phyloP scores from a whole-genome alignment of 2,888 invertebrate species.

The Cephalotes varians region DNA sequence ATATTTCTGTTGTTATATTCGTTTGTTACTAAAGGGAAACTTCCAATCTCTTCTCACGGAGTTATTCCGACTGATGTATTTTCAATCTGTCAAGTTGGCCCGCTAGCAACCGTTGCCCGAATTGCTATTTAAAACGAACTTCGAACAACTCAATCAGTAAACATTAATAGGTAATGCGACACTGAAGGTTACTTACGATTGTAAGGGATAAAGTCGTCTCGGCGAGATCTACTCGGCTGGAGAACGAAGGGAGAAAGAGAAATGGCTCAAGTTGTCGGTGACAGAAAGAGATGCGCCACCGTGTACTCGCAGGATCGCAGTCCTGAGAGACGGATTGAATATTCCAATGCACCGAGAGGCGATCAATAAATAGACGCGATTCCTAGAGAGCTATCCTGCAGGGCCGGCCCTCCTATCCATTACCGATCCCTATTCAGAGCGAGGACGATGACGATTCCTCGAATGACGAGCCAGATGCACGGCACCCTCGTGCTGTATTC shows the following conservation, averaged over 20 bases:
- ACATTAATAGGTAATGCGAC: slow-evolving; percentile 23
- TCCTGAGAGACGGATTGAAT: slow-evolving; percentile 67
- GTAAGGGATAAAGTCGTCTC: slow-evolving; percentile 17
- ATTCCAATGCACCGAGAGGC: slow-evolving; percentile 73
- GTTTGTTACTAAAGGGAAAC: not conserved
- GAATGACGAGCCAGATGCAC: slow-evolving; percentile 62
- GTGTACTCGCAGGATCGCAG: slow-evolving; percentile 28
- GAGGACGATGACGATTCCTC: slow-evolving; percentile 59
- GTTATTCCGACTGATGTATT: not conserved
- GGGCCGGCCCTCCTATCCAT: slow-evolving; percentile 68
- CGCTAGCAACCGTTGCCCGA: not conserved
- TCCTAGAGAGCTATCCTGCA: slow-evolving; percentile 72
- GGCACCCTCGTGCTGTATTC: slow-evolving; percentile 49
- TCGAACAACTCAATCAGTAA: not conserved
- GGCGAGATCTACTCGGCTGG: not conserved
- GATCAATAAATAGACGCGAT: slow-evolving; percentile 81
- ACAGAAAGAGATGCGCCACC: slow-evolving; percentile 39
- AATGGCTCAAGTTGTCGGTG: slow-evolving; percentile 18
- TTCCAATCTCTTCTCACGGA: not conserved
- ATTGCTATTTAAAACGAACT: slow-evolving; percentile 15
- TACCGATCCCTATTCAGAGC: slow-evolving; percentile 67
- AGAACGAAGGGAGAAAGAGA: not conserved
- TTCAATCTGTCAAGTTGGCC: not conserved
- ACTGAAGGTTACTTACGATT: slow-evolving; percentile 26
- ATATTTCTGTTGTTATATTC: not conserved